These are phyloP conservation scores for Perithous albicinctus DNA, from an alignment of 2,888 invertebrate species.

Conservation along the genomic window DNA sequence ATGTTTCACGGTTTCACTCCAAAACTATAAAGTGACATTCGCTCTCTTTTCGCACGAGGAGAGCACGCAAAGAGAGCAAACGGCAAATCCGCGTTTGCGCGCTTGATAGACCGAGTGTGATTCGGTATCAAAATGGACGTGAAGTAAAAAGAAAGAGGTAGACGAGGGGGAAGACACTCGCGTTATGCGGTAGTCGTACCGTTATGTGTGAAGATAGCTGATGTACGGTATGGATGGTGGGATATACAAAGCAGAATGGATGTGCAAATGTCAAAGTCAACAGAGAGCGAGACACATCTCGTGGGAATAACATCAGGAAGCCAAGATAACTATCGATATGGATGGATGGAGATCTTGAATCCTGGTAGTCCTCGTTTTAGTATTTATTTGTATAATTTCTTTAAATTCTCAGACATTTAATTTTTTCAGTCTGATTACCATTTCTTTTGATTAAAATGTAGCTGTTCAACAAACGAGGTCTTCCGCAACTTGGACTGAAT, in stretches of 20 bases:
- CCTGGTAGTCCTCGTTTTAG: neutral
- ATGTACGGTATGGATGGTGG: conserved; percentile 14
- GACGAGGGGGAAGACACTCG: conserved; percentile 9
- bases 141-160: conserved; percentile 11
- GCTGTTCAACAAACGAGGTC: too few species aligned
- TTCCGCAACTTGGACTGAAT: too few species aligned
- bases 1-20: conserved; percentile 69
- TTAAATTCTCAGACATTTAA: neutral
- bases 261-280: conserved; percentile 72
- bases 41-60: conserved; percentile 59
- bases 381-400: too few species aligned
- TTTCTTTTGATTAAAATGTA: neutral
- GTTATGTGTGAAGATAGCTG: conserved; percentile 26
- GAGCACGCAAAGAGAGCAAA: conserved; percentile 46
- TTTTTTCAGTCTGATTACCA: neutral
- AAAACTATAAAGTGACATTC: conserved; percentile 76
- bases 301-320: conserved; percentile 78
- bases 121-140: conserved; percentile 38
- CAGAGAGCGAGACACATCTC: conserved; percentile 70
- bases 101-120: conserved; percentile 77
- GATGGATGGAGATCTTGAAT: conserved; percentile 35
- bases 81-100: conserved; percentile 73
- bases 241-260: conserved; percentile 66
- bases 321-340: conserved; percentile 74
- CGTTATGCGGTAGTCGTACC: conserved; percentile 18